Percentiles rank a stretch among this genome's conserved stretches.
phyloP scores from a whole-genome alignment of 2,113 vertebrate species.

The Thamnaconus septentrionalis region DNA sequence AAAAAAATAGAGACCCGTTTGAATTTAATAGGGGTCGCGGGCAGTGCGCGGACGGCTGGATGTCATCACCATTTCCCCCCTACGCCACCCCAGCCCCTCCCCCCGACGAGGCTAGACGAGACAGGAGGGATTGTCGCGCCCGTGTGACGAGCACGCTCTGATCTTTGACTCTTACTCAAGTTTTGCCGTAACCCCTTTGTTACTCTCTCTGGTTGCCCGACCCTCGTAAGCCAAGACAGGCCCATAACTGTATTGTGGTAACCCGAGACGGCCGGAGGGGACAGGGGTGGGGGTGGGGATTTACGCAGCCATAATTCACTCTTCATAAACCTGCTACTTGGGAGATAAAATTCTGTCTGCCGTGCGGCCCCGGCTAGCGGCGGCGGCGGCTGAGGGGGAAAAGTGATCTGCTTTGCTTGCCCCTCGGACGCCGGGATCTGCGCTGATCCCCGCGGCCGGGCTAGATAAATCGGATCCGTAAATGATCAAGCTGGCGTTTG shows the following conservation, averaged over 20 bases:
- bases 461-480: constrained; percentile 44
- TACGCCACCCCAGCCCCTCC: constrained; percentile 3
- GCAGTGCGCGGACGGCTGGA: constrained; percentile 45
- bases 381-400: constrained; percentile 20
- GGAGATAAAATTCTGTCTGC: constrained; percentile 62
- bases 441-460: constrained; percentile 49
- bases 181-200: constrained; percentile 39
- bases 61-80: constrained; percentile 43
- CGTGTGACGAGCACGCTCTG: constrained; percentile 49
- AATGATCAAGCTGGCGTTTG: constrained; percentile 50
- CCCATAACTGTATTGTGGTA: constrained; percentile 54
- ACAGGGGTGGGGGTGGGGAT: constrained; percentile 10
- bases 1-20: constrained; percentile 44
- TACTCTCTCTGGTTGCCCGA: constrained; percentile 18
- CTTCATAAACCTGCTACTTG: constrained; percentile 74
- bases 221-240: constrained; percentile 31
- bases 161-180: constrained; percentile 51
- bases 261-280: constrained; percentile 61
- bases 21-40: constrained; percentile 65
- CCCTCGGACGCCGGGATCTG: constrained; percentile 28
- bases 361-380: constrained; percentile 10
- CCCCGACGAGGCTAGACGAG: constrained; percentile 24
- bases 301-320: constrained; percentile 70
- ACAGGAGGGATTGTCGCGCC: constrained; percentile 53
- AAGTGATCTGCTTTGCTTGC: constrained; percentile 44